Evolutionary conservation across 2,888 invertebrate genomes (phyloP), one percentile per base, ranked within the genome.

Genomic region (Drosophila antonietae): DNA sequence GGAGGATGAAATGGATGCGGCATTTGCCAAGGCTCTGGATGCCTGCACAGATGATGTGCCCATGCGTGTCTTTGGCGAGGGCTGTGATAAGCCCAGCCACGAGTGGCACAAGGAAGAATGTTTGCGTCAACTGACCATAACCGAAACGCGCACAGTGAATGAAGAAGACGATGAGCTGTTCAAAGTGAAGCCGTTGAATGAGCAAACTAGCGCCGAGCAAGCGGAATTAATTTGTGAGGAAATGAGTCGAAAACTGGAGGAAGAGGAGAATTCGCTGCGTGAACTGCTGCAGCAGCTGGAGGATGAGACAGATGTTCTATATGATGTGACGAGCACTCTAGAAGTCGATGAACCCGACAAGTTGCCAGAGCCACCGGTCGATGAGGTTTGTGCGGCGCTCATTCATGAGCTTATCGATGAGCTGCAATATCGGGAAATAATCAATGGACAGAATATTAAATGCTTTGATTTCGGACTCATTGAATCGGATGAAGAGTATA

Each of bases 401-500:
- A 12, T 90, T 0, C 47, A 83, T n/a, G 81, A 83, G 0, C 31
- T 90, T 0, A 73, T 89, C n/a, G 78, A 73, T 10, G 75, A 81
- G 6, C 18, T 72, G 52, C 79, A 61, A 18, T 74, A 59, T 46
- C 68, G 63, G n/a, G 73, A 55, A 33, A 31, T 35, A 5, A 74
- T 57, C 35, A 56, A 41, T 10, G 53, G 35, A 3, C 10, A 64
- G 20, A 78, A 75, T 15, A 59, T 80, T 0, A 84, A 78, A 37
- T 73, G 68, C 39, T 83, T 79, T 46, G 71, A 83, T 14, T 87
- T 91, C 37, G 81, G 78, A 0, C 60, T 63, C 5, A 80, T 86
- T 18, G 88, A 87, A 57, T 86, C 85, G 5, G 85, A 87, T 49
- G 89, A 90, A 2, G 90, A 90, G 35, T 78, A 72, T 23, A 88